A percentile compares a stretch with the other conserved stretches of the same genome.
phyloP scores from a whole-genome alignment of 2,888 invertebrate species.

The Sesia bembeciformis region DNA sequence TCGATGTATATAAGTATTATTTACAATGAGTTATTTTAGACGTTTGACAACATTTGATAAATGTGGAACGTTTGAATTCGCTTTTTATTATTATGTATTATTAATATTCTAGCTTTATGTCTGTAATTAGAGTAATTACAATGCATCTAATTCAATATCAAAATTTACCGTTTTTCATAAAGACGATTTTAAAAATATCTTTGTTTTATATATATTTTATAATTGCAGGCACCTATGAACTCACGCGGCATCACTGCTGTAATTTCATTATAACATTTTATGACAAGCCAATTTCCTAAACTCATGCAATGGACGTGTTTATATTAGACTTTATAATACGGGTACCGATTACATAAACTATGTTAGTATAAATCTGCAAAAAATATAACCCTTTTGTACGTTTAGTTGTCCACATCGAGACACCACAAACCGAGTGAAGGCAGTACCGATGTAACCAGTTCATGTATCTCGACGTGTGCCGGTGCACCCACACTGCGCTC shows the following conservation, averaged over 20 bases:
- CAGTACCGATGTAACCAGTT: constrained; percentile 19
- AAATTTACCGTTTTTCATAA: constrained; percentile 8
- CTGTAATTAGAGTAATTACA: too few species aligned
- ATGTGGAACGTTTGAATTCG: too few species aligned
- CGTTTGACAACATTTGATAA: too few species aligned
- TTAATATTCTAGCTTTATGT: too few species aligned
- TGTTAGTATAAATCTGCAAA: constrained; percentile 62
- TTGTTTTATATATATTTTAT: constrained; percentile 3
- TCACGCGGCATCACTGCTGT: constrained; percentile 33
- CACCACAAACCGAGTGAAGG: constrained; percentile 45
- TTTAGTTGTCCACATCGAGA: constrained; percentile 32
- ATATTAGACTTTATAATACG: constrained; percentile 29
- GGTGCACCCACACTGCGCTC: too few species aligned
- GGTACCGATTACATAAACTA: constrained; percentile 37
- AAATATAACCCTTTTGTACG: constrained; percentile 62
- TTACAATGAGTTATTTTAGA: too few species aligned
- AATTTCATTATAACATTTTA: constrained; percentile 30
- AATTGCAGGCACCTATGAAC: constrained; percentile 59
- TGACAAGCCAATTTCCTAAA: constrained; percentile 34
- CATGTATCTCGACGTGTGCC: background rate
- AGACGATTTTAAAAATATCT: constrained; percentile 55
- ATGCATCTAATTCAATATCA: too few species aligned
- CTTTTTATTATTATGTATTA: too few species aligned
- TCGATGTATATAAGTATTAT: too few species aligned
- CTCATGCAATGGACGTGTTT: constrained; percentile 58